Conservation (phyloP, 2,797 vertebrate genomes). For the Bucorvus abyssinicus region DNA sequence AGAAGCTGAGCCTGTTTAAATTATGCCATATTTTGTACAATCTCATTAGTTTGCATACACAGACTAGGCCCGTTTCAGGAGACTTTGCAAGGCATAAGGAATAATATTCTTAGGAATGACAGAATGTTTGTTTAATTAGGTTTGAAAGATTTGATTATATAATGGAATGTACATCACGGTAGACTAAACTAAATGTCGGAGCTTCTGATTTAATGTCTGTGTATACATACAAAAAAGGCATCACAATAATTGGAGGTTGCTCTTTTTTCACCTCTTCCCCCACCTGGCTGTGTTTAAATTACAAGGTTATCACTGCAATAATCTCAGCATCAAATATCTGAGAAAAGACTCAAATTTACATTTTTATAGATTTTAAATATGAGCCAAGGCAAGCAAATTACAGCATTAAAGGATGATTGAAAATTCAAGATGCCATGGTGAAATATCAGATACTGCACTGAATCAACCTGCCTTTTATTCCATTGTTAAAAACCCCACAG, state of each 20-base stretch:
- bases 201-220: background rate
- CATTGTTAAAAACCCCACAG: background rate
- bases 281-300: background rate
- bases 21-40: background rate
- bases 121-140: background rate
- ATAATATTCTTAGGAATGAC: background rate
- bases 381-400: background rate
- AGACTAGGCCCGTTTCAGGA: background rate
- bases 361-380: constrained; percentile 4
- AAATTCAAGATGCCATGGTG: background rate
- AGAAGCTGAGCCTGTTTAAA: background rate
- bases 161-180: background rate
- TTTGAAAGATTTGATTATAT: background rate
- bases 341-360: background rate
- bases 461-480: background rate
- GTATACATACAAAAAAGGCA: background rate
- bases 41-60: background rate
- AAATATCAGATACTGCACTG: background rate
- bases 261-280: background rate
- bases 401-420: background rate
- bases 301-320: background rate
- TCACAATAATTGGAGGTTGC: background rate
- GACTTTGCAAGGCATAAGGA: background rate
- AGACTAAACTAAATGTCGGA: background rate
- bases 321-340: background rate